These are phyloP conservation scores for Drosophila tsacasi DNA, from an alignment of 1,140 invertebrate genomes.

Conservation along the genomic window DNA sequence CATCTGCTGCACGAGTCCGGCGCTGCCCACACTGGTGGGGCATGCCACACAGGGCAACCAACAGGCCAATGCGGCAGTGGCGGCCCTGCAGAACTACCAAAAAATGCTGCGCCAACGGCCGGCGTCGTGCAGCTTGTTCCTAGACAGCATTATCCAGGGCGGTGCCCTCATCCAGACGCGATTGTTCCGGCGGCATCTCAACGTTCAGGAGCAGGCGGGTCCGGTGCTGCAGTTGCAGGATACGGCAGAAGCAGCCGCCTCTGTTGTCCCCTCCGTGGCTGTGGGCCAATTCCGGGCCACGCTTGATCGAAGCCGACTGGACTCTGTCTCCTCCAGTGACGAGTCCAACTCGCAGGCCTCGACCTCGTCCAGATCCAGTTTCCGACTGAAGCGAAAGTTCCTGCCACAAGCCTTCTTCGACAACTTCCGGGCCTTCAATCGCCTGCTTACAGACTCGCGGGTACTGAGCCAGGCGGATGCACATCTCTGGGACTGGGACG, in stretches of 20 bases:
- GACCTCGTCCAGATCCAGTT: constrained; percentile 72
- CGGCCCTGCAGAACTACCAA: constrained; percentile 91
- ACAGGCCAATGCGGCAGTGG: constrained; percentile 92
- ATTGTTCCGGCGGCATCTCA: constrained; percentile 81
- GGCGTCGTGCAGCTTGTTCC: constrained; percentile 92
- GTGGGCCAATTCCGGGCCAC: constrained; percentile 31
- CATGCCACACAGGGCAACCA: constrained; percentile 91
- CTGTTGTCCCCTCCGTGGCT: constrained; percentile 8
- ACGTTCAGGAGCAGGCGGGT: constrained; percentile 57
- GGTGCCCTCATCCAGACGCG: constrained; percentile 80
- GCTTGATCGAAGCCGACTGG: constrained; percentile 65
- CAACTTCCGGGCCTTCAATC: constrained; percentile 87
- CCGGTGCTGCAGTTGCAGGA: constrained; percentile 52
- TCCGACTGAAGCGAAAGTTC: constrained; percentile 77
- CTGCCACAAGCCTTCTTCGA: constrained; percentile 81
- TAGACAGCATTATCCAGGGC: constrained; percentile 91
- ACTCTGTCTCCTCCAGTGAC: constrained; percentile 81
- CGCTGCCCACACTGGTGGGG: constrained; percentile 92
- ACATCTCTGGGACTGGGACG: constrained; percentile 93
- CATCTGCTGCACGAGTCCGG: constrained; percentile 92
- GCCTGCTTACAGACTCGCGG: constrained; percentile 90
- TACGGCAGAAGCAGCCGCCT: constrained; percentile 30
- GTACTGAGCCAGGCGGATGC: constrained; percentile 91
- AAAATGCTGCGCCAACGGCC: constrained; percentile 92
- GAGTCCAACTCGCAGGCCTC: constrained; percentile 75